phyloP scores from a whole-genome alignment of 2,888 invertebrate species.

The Dynastes maya region DNA sequence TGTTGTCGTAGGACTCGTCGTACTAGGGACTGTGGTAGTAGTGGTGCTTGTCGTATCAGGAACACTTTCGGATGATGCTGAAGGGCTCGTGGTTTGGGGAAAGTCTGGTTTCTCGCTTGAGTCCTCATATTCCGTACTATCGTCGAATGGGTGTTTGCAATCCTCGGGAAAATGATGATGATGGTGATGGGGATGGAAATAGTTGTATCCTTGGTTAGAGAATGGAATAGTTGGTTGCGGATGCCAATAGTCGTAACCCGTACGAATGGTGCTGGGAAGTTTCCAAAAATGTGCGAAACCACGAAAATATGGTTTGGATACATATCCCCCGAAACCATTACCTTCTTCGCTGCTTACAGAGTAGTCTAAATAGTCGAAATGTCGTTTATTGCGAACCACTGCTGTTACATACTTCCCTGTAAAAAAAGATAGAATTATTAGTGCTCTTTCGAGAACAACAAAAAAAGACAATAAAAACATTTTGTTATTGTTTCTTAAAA shows the following conservation, averaged over 20 bases:
- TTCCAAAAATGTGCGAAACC: slow-evolving; percentile 22
- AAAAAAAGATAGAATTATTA: slow-evolving; percentile 2
- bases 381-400: slow-evolving; percentile 1
- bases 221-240: neutral
- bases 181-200: neutral
- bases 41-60: neutral
- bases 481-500: no score
- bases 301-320: neutral
- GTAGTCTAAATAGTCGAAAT: slow-evolving; percentile 30
- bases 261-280: neutral
- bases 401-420: neutral
- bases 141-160: slow-evolving; percentile 14
- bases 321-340: slow-evolving; percentile 15
- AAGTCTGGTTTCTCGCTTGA: neutral
- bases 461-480: no score
- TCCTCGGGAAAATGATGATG: neutral
- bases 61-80: neutral
- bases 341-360: slow-evolving; percentile 27
- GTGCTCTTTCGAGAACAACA: no score
- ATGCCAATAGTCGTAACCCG: slow-evolving; percentile 12
- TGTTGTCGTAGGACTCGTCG: neutral
- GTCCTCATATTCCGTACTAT: neutral
- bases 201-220: neutral
- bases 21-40: neutral
- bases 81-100: neutral